Conservation (phyloP, 1,140 invertebrate genomes). For the Lasioglossum albipes region DNA sequence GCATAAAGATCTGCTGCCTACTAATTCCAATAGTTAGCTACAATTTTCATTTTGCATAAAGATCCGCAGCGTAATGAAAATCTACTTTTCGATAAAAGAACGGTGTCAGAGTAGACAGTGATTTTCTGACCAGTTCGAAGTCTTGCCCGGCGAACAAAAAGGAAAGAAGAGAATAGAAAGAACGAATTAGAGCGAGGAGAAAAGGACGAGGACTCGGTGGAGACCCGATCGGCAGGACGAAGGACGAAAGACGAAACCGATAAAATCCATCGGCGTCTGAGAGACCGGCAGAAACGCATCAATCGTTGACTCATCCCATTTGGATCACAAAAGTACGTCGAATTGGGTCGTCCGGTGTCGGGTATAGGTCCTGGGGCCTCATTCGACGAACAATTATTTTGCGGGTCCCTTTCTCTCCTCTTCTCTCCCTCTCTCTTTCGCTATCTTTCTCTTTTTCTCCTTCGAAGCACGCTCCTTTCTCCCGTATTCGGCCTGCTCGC, state of each 20-base stretch:
- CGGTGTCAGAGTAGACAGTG: not conserved
- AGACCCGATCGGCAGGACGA: constrained; percentile 46
- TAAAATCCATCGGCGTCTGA: constrained; percentile 40
- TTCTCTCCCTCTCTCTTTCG: constrained; percentile 10
- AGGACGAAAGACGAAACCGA: constrained; percentile 45
- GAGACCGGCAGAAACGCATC: constrained; percentile 60
- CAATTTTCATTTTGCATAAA: too few species aligned
- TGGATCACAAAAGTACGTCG: constrained; percentile 68
- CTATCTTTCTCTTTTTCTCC: constrained; percentile 17
- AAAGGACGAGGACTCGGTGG: constrained; percentile 5
- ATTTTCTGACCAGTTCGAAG: too few species aligned
- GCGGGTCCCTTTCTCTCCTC: constrained; percentile 54
- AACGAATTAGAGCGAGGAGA: constrained; percentile 39
- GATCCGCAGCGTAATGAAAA: too few species aligned
- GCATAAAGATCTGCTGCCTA: too few species aligned
- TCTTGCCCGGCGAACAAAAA: not conserved
- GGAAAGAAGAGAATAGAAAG: constrained; percentile 17
- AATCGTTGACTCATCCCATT: constrained; percentile 67
- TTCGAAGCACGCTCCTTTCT: constrained; percentile 18
- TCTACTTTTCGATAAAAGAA: too few species aligned
- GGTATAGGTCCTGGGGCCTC: constrained; percentile 50
- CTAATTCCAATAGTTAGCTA: too few species aligned
- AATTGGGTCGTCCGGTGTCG: constrained; percentile 65
- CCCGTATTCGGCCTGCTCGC: constrained; percentile 28
- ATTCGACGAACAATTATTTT: constrained; percentile 70